Conservation (phyloP, 2,113 vertebrate genomes). For the Tragelaphus buxtoni region DNA sequence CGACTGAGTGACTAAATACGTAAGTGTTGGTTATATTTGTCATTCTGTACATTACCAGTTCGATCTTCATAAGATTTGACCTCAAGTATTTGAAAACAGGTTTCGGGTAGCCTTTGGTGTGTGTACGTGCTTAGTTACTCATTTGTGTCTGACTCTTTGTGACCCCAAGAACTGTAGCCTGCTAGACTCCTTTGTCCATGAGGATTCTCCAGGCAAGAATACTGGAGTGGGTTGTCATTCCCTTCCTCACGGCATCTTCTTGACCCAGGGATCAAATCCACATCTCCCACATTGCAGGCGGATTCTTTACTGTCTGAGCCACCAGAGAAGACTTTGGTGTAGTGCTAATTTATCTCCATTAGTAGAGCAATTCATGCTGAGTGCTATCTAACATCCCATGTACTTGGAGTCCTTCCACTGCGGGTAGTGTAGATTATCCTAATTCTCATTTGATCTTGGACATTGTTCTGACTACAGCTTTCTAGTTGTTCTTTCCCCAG, state of each 20-base stretch:
- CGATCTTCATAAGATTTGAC: fast-evolving
- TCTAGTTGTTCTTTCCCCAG: neutral
- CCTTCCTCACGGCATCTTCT: neutral
- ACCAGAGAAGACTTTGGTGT: neutral
- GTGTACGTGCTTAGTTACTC: neutral
- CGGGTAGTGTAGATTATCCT: neutral
- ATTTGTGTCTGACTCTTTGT: too few relatives aligned
- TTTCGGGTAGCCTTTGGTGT: neutral
- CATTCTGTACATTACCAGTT: neutral
- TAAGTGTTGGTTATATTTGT: neutral
- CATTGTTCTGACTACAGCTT: neutral
- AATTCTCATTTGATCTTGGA: neutral
- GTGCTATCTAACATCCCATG: neutral
- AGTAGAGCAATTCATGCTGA: neutral
- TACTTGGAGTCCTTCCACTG: neutral
- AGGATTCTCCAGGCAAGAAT: neutral
- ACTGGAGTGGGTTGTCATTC: neutral
- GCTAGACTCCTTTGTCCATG: neutral
- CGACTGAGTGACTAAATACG: fast-evolving
- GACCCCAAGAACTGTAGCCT: too few relatives aligned
- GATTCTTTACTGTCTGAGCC: neutral
- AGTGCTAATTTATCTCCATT: neutral
- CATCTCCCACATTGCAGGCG: fast-evolving
- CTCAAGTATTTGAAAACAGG: neutral
- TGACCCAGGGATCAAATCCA: neutral